phyloP scores from a whole-genome alignment of 2,797 vertebrate species.

The Tinamus major region DNA sequence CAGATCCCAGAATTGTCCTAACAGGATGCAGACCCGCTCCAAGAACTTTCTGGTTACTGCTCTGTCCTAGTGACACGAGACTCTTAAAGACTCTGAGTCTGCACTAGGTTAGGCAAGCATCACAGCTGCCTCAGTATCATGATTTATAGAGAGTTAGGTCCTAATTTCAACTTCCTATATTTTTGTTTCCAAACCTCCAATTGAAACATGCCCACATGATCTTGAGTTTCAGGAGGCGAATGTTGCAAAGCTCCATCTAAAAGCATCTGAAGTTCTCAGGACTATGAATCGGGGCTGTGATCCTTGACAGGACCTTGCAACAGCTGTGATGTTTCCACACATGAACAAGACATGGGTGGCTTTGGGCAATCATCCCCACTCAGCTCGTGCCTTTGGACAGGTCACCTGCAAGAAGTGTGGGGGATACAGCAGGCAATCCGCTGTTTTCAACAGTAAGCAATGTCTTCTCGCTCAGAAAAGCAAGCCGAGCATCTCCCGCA shows the following conservation, averaged over 20 bases:
- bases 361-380: neutral
- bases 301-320: neutral
- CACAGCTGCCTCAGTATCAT: rapidly evolving
- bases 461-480: neutral
- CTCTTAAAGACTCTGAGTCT: neutral
- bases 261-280: neutral
- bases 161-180: neutral
- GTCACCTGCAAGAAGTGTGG: neutral
- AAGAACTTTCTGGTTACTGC: neutral
- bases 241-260: neutral
- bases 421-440: neutral
- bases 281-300: neutral
- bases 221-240: neutral
- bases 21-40: neutral
- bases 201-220: neutral
- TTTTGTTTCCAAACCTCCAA: neutral
- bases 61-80: neutral
- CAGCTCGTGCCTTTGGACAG: neutral
- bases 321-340: neutral
- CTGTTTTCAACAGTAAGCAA: neutral
- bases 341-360: rapidly evolving
- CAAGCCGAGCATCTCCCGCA: neutral
- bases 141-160: neutral
- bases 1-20: neutral
- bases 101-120: no score